phyloP scores from a whole-genome alignment of 2,888 invertebrate genomes.

The Melikaiella ostensackeni region DNA sequence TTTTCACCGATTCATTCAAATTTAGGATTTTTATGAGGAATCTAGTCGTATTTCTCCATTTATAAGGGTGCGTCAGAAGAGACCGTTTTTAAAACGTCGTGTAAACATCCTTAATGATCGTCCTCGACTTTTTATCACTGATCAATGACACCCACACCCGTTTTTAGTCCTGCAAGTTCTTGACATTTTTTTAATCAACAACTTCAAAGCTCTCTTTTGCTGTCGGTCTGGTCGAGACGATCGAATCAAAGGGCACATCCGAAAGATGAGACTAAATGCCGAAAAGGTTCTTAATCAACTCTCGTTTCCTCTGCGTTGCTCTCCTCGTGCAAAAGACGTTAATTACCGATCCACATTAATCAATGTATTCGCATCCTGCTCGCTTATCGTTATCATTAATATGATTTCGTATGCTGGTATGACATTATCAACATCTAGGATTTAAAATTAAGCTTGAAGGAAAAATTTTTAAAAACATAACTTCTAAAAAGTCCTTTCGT shows the following conservation, averaged over 20 bases:
- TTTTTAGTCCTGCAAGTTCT: constrained; percentile 49
- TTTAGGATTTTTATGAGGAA: background rate
- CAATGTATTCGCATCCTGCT: constrained; percentile 43
- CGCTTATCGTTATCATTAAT: constrained; percentile 29
- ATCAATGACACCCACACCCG: constrained; percentile 41
- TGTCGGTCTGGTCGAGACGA: constrained; percentile 58
- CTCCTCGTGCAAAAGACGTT: constrained; percentile 49
- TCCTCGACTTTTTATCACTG: constrained; percentile 20
- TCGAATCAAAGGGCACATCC: constrained; percentile 66
- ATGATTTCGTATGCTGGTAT: background rate
- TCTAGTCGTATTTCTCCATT: background rate
- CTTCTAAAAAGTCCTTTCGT: too few relatives aligned
- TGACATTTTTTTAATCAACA: constrained; percentile 72
- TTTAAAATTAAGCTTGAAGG: background rate
- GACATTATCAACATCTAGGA: background rate
- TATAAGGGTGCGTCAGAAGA: background rate
- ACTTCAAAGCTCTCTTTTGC: constrained; percentile 70
- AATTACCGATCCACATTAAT: constrained; percentile 51
- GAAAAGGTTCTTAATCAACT: constrained; percentile 66
- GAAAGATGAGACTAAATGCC: constrained; percentile 55
- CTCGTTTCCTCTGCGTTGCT: constrained; percentile 45
- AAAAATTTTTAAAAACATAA: too few relatives aligned
- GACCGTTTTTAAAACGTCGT: constrained; percentile 47
- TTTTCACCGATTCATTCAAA: background rate
- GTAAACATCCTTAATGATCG: constrained; percentile 46